These are phyloP conservation scores for Glomeris maerens DNA, from an alignment of 1,140 invertebrate genomes.

Conservation along the genomic window DNA sequence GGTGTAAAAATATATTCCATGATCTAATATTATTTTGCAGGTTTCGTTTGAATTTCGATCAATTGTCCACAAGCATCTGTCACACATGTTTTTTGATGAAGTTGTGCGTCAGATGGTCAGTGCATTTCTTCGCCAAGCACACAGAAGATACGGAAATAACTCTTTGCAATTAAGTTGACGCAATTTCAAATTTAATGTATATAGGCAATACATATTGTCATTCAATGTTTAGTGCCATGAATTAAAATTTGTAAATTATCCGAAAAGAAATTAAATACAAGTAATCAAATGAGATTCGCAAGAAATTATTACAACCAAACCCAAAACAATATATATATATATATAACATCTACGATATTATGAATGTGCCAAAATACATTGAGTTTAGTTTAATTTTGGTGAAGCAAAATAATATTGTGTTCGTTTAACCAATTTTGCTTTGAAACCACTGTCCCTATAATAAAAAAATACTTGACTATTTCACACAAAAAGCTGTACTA, in stretches of 20 bases:
- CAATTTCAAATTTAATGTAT: neutral
- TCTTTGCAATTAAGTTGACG: slow-evolving; percentile 31
- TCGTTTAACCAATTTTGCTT: too few species aligned
- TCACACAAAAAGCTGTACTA: too few species aligned
- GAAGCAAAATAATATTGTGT: too few species aligned
- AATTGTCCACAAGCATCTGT: slow-evolving; percentile 66
- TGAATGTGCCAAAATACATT: too few species aligned
- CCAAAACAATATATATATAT: too few species aligned
- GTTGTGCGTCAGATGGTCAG: slow-evolving; percentile 88
- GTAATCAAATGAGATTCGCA: neutral
- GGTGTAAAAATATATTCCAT: too few species aligned
- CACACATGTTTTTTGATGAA: slow-evolving; percentile 90
- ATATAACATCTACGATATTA: too few species aligned
- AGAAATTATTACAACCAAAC: neutral
- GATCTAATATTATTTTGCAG: slow-evolving; percentile 23
- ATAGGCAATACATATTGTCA: neutral
- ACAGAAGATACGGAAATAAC: slow-evolving; percentile 56
- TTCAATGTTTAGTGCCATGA: neutral
- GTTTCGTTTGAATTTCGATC: slow-evolving; percentile 82
- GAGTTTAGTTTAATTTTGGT: too few species aligned
- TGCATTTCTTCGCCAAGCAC: slow-evolving; percentile 75
- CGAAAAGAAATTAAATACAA: neutral
- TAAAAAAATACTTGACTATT: too few species aligned
- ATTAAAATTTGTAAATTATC: neutral
- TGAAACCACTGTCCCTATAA: too few species aligned